Evolutionary conservation across 2,797 vertebrate species (phyloP).

Genomic region (Eupleurogrammus muticus): DNA sequence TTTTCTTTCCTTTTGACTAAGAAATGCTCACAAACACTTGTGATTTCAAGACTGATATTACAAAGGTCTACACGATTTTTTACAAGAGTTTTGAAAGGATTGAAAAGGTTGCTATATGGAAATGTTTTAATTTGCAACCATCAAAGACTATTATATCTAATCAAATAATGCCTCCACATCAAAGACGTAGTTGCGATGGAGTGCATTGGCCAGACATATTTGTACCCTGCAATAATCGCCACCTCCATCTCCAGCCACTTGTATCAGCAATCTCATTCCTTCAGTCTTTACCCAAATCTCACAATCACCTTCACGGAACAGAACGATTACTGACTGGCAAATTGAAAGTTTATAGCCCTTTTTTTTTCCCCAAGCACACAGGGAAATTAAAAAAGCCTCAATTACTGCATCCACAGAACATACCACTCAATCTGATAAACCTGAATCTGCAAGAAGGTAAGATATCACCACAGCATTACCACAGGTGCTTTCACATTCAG

Average conservation of each 20-base stretch:
- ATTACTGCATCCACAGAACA: neutral
- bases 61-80: neutral
- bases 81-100: neutral
- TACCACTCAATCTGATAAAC: neutral
- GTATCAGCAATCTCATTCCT: neutral
- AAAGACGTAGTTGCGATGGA: neutral
- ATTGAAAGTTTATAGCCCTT: neutral
- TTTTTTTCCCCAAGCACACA: neutral
- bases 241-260: neutral
- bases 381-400: neutral
- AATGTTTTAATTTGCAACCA: neutral
- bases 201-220: neutral
- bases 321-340: neutral
- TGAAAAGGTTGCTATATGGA: neutral
- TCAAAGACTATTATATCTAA: neutral
- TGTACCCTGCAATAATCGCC: neutral
- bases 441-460: neutral
- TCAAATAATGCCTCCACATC: neutral
- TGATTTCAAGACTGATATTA: constrained; percentile 4
- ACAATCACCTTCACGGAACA: neutral
- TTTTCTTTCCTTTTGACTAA: constrained; percentile 27
- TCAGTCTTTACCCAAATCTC: neutral
- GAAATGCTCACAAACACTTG: neutral
- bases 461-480: neutral
- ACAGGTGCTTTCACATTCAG: neutral